Base-by-base conservation (phyloP, 2,797 vertebrate genomes). In the Sebastes vulpes region DNA sequence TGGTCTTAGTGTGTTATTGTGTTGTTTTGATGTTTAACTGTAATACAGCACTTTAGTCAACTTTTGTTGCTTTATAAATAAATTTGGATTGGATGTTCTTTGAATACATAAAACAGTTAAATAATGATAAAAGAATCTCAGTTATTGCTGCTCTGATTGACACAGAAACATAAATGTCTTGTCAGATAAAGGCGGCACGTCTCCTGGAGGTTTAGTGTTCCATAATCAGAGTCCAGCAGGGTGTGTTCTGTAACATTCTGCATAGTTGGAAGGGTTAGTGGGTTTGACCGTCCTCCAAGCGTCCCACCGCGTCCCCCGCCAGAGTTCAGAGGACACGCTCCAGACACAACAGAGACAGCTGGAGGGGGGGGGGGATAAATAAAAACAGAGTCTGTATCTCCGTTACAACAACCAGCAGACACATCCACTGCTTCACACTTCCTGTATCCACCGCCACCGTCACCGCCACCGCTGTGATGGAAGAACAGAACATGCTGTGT, bases 341-440 rank as follows among this genome's bases (percentile, higher is more conserved):
- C 98, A 99, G 98, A 99, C 98, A 98, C 97, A 98, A 99, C 98
- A 98, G 94, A 95, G 96, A 98, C 98, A 98, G 97, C 97, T 98
- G 87, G 65, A 79, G 68, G 67, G 97, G 81, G 65, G 65, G 68
- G 67, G 73, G 95, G 96, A 97, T 97, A 98, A 98, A 97, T 97
- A 98, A 97, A 98, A 97, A 97, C 94, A 96, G 93, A 95, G 96
- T 97, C 96, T 95, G 96, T 12, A 38, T 96, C 96, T 93, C 90
- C 56, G 74, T 92, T 84, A 89, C 88, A 90, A 83, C 74, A 85
- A 61, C 80, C 82, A 52, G 84, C 60, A 72, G 82, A 82, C 78
- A 66, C 71, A 68, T 73, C 71, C 82, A 59, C 92, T 87, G 46
- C 79, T 90, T 92, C 90, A 89, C 92, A 91, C 90, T 92, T 42